phyloP scores from a whole-genome alignment of 2,113 vertebrate genomes.

The Himantopus leucocephalus region DNA sequence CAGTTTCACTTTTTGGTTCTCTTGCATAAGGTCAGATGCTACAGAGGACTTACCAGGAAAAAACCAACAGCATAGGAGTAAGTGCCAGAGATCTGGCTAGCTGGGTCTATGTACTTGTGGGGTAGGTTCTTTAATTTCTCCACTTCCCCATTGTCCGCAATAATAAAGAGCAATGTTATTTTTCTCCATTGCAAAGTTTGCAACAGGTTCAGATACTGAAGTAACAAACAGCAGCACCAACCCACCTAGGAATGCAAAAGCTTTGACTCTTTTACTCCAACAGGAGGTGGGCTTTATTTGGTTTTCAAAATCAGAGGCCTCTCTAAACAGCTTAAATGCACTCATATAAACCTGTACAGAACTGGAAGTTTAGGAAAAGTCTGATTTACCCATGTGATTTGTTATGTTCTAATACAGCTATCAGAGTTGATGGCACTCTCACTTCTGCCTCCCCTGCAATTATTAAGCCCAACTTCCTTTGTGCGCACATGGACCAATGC shows the following conservation, averaged over 20 bases:
- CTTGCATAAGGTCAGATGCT: not conserved
- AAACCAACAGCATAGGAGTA: not conserved
- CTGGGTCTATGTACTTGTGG: not conserved
- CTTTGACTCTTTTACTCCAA: not conserved
- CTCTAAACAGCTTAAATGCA: not conserved
- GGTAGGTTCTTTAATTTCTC: not conserved
- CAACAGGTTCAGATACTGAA: not conserved
- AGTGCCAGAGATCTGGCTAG: not conserved
- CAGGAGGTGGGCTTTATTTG: not conserved
- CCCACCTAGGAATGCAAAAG: not conserved
- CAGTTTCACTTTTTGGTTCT: not conserved
- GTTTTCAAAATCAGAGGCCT: not conserved
- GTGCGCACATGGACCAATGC: fast-evolving
- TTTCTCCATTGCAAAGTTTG: not conserved
- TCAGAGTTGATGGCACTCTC: not conserved
- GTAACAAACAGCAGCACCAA: not conserved
- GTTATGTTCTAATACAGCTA: not conserved
- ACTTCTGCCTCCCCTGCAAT: not conserved
- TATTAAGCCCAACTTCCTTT: not conserved
- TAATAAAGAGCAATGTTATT: not conserved
- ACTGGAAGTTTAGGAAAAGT: not conserved
- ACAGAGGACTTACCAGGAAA: not conserved
- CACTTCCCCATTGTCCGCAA: not conserved
- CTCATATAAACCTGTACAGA: not conserved
- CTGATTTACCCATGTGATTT: not conserved